Percentiles rank a stretch among this genome's conserved stretches.
phyloP scores from a whole-genome alignment of 2,888 invertebrate genomes.

The Sicus ferrugineus region DNA sequence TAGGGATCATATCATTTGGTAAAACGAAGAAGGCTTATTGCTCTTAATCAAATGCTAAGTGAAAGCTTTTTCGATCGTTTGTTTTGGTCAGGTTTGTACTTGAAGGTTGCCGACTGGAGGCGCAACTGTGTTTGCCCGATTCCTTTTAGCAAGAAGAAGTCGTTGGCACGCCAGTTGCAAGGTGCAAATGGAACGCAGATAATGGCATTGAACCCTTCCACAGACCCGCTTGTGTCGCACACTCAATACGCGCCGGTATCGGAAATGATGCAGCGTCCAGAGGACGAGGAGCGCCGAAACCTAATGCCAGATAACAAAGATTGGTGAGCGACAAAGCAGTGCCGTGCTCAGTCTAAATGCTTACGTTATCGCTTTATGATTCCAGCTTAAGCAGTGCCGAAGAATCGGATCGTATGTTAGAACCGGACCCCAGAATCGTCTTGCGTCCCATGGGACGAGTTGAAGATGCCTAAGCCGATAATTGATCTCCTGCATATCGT shows the following conservation, averaged over 20 bases:
- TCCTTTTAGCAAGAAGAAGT: constrained; percentile 54
- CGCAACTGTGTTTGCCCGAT: constrained; percentile 58
- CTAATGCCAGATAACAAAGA: constrained; percentile 79
- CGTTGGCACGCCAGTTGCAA: constrained; percentile 56
- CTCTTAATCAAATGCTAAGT: no score
- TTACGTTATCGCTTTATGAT: no score
- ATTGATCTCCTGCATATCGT: no score
- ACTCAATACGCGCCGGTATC: constrained; percentile 80
- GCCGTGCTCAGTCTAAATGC: not conserved
- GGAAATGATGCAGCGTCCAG: constrained; percentile 73
- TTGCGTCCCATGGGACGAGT: constrained; percentile 72
- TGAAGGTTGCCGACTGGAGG: constrained; percentile 57
- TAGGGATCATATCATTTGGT: constrained; percentile 72
- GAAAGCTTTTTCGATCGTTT: constrained; percentile 6
- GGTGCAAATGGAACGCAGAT: constrained; percentile 66
- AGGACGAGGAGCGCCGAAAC: constrained; percentile 73
- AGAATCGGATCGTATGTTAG: constrained; percentile 79
- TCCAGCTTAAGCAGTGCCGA: constrained; percentile 73
- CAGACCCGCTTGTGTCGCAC: constrained; percentile 75
- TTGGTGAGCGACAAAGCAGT: constrained; percentile 66
- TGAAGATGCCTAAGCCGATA: constrained; percentile 65
- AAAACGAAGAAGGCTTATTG: no score
- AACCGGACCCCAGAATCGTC: constrained; percentile 74
- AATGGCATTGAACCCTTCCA: constrained; percentile 77
- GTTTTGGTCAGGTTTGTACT: constrained; percentile 53